A percentile compares a stretch with the other conserved stretches of the same genome.
phyloP scores from a whole-genome alignment of 2,888 invertebrate species.

The Acanthosepion esculentum region DNA sequence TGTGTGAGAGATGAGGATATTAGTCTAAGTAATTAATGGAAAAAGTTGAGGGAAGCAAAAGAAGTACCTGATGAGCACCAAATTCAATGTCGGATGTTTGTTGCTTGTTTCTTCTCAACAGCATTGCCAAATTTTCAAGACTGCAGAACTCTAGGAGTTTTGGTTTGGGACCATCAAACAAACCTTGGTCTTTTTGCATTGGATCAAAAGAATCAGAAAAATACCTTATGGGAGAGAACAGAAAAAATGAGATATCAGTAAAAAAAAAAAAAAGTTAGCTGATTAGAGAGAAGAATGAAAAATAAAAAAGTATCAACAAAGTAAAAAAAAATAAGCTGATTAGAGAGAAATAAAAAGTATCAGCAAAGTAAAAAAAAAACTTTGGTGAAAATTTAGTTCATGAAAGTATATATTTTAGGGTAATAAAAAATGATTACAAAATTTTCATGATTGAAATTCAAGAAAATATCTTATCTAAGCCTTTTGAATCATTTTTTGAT shows the following conservation, averaged over 20 bases:
- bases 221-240: conserved; percentile 52
- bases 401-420: no score
- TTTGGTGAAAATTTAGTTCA: no score
- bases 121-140: conserved; percentile 60
- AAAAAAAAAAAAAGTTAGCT: background rate
- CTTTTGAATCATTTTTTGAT: no score
- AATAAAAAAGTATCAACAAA: no score
- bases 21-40: no score
- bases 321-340: no score
- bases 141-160: conserved; percentile 68
- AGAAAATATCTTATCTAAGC: no score
- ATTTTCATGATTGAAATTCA: no score
- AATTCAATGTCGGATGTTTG: conserved; percentile 71
- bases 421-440: no score
- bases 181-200: conserved; percentile 67
- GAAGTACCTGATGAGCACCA: conserved; percentile 69
- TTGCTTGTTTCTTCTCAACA: conserved; percentile 63
- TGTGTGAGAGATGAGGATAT: no score
- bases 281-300: background rate
- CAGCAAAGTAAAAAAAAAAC: no score
- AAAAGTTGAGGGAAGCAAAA: background rate
- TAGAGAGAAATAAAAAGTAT: no score
- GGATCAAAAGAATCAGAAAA: conserved; percentile 71
- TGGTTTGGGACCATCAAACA: conserved; percentile 68
- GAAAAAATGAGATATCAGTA: conserved; percentile 48